Evolutionary conservation across 1,140 invertebrate species (phyloP), one percentile per base, ranked within the genome.

Genomic region (Cecropterus lyciades): DNA sequence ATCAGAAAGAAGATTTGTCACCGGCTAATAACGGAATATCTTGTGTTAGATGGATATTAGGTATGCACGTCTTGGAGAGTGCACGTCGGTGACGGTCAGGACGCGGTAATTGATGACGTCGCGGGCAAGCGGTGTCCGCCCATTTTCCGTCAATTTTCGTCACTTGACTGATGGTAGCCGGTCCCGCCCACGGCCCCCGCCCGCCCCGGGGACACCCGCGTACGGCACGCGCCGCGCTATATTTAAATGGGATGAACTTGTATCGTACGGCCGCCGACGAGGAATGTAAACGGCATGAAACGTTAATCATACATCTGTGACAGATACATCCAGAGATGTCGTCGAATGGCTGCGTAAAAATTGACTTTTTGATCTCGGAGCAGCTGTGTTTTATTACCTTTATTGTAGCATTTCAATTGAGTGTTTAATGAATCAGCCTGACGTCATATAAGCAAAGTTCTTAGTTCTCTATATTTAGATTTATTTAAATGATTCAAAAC

Each of bases 131-230:
- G 78, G 79, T 86, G 87, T 90, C 89, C 89, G 89, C 89, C 89
- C 89, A 92, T 90, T 90, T 92, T 91, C 87, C 89, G 89, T 91
- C 89, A 90, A 91, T 91, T 91, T 91, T 91, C 89, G 89, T 91
- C 89, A 87, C 89, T 91, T 91, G 89, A 91, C 78, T 89, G 87
- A 92, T 92, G 89, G 89, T 88, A 69, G 79, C 79, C 65, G 75
- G 87, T 70, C 74, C 78, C 89, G 87, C 89, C 89, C 85, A 78
- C 69, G 40, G 49, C 68, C 65, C 66, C 59, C 30, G 64, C 63
- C 16, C 51, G 10, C 73, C 70, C 71, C 77, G 65, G 68, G 49
- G 67, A 63, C 70, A 55, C 78, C 78, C 75, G 66, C 65, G 69
- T 60, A 71, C 72, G 87, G 89, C 89, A 90, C 89, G 89, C 89